Percentiles rank a stretch among this genome's conserved stretches.
These are phyloP conservation scores for Buphagus erythrorhynchus DNA, from an alignment of 2,797 vertebrate species.

Conservation along the genomic window DNA sequence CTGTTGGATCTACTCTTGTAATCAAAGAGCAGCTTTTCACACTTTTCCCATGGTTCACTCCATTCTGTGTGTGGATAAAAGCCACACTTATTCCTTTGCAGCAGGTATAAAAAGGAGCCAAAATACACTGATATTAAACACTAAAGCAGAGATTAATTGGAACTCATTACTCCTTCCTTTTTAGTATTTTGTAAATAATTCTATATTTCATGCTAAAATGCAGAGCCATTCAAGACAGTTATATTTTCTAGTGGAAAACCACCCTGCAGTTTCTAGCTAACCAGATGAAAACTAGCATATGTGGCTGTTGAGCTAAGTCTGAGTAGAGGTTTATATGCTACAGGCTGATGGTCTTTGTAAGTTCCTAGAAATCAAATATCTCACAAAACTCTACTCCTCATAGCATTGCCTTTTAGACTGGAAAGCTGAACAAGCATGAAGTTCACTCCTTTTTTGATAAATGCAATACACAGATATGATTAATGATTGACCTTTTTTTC, in stretches of 20 bases:
- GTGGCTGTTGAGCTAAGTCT: not conserved
- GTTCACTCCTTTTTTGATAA: not conserved
- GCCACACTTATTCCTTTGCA: not conserved
- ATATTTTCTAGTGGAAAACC: not conserved
- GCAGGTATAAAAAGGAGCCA: not conserved
- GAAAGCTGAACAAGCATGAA: not conserved
- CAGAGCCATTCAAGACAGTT: not conserved
- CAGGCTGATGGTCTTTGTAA: not conserved
- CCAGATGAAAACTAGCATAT: not conserved
- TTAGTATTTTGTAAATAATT: not conserved
- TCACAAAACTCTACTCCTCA: not conserved
- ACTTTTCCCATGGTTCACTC: not conserved
- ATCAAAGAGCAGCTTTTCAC: not conserved
- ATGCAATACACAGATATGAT: not conserved
- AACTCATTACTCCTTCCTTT: not conserved
- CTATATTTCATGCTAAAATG: not conserved
- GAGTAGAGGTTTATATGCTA: not conserved
- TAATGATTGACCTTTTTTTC: not conserved
- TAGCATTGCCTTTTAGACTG: not conserved
- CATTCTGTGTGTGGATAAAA: not conserved
- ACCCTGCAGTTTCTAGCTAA: not conserved
- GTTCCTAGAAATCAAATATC: not conserved
- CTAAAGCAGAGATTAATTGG: not conserved
- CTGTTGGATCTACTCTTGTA: not conserved
- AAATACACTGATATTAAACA: not conserved